Conservation (phyloP, 2,113 vertebrate genomes). For the Castor canadensis region DNA sequence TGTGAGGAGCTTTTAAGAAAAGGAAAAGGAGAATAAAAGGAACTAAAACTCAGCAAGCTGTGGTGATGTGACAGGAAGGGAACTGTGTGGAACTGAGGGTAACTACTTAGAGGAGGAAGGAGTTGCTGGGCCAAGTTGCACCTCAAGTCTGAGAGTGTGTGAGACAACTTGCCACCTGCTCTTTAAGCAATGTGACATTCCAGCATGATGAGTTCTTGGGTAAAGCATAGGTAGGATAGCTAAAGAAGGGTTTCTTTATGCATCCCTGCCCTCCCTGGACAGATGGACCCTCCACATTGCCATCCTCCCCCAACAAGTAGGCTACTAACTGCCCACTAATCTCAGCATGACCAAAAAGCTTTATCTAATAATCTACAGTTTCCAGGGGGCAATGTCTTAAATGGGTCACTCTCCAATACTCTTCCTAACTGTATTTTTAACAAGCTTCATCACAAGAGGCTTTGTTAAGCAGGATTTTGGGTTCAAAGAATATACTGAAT, state of each 20-base stretch:
- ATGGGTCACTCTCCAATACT: not conserved
- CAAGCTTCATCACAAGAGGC: not conserved
- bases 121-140: not conserved
- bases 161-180: not conserved
- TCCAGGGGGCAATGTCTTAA: not conserved
- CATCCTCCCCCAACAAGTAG: not conserved
- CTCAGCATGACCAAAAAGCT: not conserved
- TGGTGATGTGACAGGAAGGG: not conserved
- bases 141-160: not conserved
- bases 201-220: rapidly evolving
- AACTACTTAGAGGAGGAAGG: not conserved
- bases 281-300: rapidly evolving
- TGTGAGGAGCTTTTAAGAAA: not conserved
- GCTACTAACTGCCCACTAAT: not conserved
- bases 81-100: not conserved
- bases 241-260: not conserved
- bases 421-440: not conserved
- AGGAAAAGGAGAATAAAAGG: not conserved
- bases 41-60: not conserved
- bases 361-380: not conserved
- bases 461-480: not conserved
- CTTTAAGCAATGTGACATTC: not conserved
- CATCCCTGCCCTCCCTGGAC: not conserved
- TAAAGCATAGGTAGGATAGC: too few species aligned
- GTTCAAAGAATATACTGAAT: not conserved